Percentiles rank a stretch among this genome's conserved stretches.
Conservation (phyloP, 2,797 vertebrate species). For the Sibirionetta formosa region DNA sequence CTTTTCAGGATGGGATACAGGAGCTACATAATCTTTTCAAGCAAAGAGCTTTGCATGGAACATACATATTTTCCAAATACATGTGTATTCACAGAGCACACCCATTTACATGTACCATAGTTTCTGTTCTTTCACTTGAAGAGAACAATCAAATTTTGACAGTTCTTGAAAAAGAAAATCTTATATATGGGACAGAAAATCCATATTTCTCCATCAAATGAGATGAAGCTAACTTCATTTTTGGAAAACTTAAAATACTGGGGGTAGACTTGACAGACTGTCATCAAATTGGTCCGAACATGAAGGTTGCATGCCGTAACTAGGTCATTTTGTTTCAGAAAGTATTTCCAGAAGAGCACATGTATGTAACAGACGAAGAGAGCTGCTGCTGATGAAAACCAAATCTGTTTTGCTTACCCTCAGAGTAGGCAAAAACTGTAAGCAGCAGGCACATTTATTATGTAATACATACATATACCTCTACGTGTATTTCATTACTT, state of each 20-base stretch:
- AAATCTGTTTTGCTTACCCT: background rate
- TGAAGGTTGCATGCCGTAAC: background rate
- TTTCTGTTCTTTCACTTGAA: background rate
- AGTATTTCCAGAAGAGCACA: background rate
- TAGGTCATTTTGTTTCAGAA: background rate
- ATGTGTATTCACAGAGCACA: background rate
- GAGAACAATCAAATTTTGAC: background rate
- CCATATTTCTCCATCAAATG: background rate
- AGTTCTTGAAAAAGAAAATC: background rate
- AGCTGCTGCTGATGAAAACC: background rate
- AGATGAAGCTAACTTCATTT: background rate
- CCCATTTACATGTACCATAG: background rate
- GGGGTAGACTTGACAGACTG: slow-evolving; percentile 22
- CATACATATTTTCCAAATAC: background rate
- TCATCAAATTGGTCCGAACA: background rate
- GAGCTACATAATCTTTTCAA: background rate
- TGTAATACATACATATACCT: background rate
- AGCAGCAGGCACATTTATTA: background rate
- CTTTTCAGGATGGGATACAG: background rate
- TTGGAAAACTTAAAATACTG: background rate
- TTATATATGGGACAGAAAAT: background rate
- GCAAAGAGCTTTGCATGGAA: background rate
- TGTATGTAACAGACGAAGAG: background rate
- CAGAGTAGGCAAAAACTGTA: background rate
- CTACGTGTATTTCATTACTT: background rate